phyloP scores from a whole-genome alignment of 2,113 vertebrate genomes.

The Protobothrops mucrosquamatus region DNA sequence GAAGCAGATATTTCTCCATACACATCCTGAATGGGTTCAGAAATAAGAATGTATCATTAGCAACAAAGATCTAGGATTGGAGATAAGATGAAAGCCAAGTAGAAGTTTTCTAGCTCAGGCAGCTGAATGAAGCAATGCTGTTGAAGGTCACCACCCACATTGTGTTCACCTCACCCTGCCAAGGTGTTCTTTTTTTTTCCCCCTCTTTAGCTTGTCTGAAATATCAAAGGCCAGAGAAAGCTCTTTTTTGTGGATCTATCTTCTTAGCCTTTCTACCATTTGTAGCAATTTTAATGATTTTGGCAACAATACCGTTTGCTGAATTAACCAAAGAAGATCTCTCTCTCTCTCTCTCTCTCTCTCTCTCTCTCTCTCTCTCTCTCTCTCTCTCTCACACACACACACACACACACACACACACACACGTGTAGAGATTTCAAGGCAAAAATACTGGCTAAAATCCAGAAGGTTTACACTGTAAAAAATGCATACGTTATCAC shows the following conservation, averaged over 20 bases:
- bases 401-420: neutral
- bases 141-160: slow-evolving; percentile 9
- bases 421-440: neutral
- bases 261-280: neutral
- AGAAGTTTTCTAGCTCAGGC: slow-evolving; percentile 17
- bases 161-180: neutral
- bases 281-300: neutral
- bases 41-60: slow-evolving; percentile 9
- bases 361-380: no score
- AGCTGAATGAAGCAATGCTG: neutral
- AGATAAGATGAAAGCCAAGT: slow-evolving; percentile 37
- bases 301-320: neutral
- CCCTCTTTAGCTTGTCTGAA: slow-evolving; percentile 18
- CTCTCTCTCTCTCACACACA: no score
- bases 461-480: neutral
- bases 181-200: slow-evolving; percentile 18
- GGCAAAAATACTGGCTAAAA: neutral
- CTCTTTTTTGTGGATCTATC: neutral
- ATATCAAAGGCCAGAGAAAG: slow-evolving; percentile 6
- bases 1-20: neutral
- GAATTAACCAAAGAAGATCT: neutral
- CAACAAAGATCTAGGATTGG: slow-evolving; percentile 7
- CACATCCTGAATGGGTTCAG: neutral
- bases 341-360: no score
- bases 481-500: neutral